A percentile compares a stretch with the other conserved stretches of the same genome.
Conservation (phyloP, 2,797 vertebrate species). For the Melanotaenia pygmaea region DNA sequence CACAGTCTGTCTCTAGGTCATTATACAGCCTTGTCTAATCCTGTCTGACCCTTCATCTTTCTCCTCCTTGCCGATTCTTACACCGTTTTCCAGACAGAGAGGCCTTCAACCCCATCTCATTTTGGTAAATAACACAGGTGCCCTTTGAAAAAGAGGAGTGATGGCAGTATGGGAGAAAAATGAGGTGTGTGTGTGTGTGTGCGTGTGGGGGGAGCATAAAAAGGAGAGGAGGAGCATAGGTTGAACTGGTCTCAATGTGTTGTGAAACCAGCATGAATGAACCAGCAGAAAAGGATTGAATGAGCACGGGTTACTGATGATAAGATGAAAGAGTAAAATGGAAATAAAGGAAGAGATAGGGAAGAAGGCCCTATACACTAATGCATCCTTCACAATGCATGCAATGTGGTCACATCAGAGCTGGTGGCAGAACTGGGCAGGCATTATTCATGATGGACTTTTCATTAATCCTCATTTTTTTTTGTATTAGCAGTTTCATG, state of each 20-base stretch:
- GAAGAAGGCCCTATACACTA: neutral
- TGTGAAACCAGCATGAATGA: slow-evolving; percentile 42
- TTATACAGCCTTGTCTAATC: slow-evolving; percentile 61
- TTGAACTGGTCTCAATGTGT: slow-evolving; percentile 24
- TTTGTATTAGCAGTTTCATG: neutral
- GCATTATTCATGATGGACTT: slow-evolving; percentile 21
- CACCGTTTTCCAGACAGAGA: slow-evolving; percentile 14
- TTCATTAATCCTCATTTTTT: neutral
- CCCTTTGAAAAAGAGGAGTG: slow-evolving; percentile 48
- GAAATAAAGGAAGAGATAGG: slow-evolving; percentile 13
- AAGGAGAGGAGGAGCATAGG: slow-evolving; percentile 15
- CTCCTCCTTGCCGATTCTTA: slow-evolving; percentile 37
- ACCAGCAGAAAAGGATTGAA: slow-evolving; percentile 19
- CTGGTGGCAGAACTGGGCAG: slow-evolving; percentile 6
- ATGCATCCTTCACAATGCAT: slow-evolving; percentile 5
- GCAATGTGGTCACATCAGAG: slow-evolving; percentile 6
- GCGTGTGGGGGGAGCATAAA: too few relatives aligned
- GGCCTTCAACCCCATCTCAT: slow-evolving; percentile 44
- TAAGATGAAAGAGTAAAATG: slow-evolving; percentile 16
- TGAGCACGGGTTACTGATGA: slow-evolving; percentile 14
- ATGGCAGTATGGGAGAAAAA: slow-evolving; percentile 33
- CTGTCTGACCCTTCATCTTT: slow-evolving; percentile 43
- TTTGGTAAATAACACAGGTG: slow-evolving; percentile 61
- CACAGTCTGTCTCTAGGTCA: slow-evolving; percentile 57
- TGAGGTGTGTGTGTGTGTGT: slow-evolving; percentile 21